phyloP scores from a whole-genome alignment of 2,888 invertebrate species.

The Conchocele bisecta region DNA sequence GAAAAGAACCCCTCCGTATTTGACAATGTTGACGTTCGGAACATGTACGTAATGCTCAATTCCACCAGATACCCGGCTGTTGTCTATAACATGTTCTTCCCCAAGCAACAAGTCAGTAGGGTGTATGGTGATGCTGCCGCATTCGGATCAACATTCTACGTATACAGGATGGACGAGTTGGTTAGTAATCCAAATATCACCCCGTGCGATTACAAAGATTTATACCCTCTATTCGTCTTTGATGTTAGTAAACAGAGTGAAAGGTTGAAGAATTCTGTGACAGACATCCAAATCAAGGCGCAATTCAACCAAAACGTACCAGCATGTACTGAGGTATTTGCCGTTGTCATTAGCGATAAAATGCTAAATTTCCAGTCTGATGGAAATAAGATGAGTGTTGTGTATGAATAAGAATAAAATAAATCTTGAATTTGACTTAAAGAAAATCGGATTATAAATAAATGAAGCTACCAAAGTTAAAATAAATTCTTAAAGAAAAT shows the following conservation, averaged over 20 bases:
- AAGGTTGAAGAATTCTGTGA: constrained; percentile 13
- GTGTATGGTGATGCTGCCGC: constrained; percentile 28
- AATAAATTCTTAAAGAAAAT: background rate
- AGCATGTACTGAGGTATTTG: constrained; percentile 26
- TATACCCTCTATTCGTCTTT: constrained; percentile 36
- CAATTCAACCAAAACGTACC: constrained; percentile 34
- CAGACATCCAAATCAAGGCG: constrained; percentile 28
- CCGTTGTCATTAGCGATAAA: constrained; percentile 27
- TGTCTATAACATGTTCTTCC: constrained; percentile 31
- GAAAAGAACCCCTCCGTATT: constrained; percentile 2
- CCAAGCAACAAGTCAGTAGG: constrained; percentile 26
- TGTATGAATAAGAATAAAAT: too few species aligned
- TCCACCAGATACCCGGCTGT: constrained; percentile 33
- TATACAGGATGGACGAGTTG: constrained; percentile 12
- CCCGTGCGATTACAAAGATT: constrained; percentile 24
- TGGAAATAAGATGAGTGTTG: constrained; percentile 24
- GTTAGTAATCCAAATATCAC: constrained; percentile 15
- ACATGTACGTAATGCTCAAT: constrained; percentile 39
- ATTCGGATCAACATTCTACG: constrained; percentile 17
- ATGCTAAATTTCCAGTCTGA: constrained; percentile 35
- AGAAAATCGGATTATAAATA: background rate
- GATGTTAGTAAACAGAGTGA: constrained; percentile 46
- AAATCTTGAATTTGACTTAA: too few species aligned
- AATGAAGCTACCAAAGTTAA: background rate
- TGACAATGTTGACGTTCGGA: background rate